Base-by-base conservation (phyloP, 2,888 invertebrate species). In the Coelopa pilipes region DNA sequence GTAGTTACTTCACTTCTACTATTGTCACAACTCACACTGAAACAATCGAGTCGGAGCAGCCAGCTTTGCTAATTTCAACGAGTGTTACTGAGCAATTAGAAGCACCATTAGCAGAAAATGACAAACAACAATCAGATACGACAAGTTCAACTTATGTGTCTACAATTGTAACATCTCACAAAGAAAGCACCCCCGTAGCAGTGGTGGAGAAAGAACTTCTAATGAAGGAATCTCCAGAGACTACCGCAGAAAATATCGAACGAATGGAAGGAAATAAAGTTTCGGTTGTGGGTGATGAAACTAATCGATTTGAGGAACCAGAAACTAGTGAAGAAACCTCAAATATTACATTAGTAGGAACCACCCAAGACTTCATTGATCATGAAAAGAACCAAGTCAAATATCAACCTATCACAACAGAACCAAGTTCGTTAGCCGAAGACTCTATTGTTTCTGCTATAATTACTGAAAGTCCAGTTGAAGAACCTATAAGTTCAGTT, bases 31-130 rank as follows among this genome's bases (percentile, higher is more conserved):
- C 76, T 11, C 69, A 71, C 9, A 75, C 77, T 19, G 34, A 66
- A 60, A 34, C n/a, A 55, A 17, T n/a, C 17, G 60, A 74, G 10
- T 4, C 10, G 10, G 60, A 45, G 9, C n/a, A n/a, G 1, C 49
- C 60, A 67, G 70, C 65, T 1, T 79, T 79, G 1, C 78, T 77
- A 47, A 78, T 79, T 9, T 77, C 80, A 73, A 81, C 80, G 72
- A 80, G 81, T 13, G 80, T 80, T 24, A 81, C 81, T 15, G 79
- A 80, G 15, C 80, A 83, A 60, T 79, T 15, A 1, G 76, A 46
- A 78, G 78, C 74, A 73, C 70, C 53, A 17, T 24, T 19, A 1
- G 49, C 78, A 17, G 47, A 24, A 21, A 62, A 76, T 12, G 13
- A 17, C 49, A 53, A 21, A 7, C 49, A 2, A 21, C 68, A 19